phyloP scores from a whole-genome alignment of 2,113 vertebrate species.

The Sphyrna mokarran region DNA sequence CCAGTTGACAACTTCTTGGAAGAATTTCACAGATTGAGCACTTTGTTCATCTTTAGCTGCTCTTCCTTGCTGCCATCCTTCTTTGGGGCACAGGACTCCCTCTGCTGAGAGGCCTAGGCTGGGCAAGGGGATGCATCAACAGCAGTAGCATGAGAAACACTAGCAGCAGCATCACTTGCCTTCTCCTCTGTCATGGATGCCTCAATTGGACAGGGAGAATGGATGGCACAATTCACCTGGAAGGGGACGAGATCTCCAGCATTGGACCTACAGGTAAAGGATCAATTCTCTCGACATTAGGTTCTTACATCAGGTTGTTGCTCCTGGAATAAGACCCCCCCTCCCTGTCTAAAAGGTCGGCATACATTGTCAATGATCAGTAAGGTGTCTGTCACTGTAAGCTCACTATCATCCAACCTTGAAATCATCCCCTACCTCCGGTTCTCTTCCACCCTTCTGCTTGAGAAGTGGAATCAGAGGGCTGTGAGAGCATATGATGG shows the following conservation, averaged over 20 bases:
- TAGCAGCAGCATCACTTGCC: not conserved
- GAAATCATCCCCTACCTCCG: too few relatives aligned
- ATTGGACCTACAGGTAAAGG: not conserved
- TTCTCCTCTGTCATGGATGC: not conserved
- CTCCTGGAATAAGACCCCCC: not conserved
- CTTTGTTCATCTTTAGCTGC: not conserved
- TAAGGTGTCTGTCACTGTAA: not conserved
- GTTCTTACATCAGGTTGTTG: not conserved
- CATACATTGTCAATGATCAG: not conserved
- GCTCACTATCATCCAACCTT: too few relatives aligned
- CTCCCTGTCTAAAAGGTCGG: not conserved
- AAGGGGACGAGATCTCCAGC: not conserved
- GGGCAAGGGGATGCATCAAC: not conserved
- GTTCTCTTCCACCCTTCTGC: too few relatives aligned
- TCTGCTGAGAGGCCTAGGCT: not conserved
- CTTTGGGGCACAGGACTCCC: not conserved
- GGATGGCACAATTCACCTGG: not conserved
- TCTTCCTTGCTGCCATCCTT: not conserved
- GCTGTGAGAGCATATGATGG: too few relatives aligned
- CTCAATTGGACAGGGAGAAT: not conserved
- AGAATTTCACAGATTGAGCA: not conserved
- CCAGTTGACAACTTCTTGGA: not conserved
- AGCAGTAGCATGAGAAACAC: not conserved
- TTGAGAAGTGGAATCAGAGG: too few relatives aligned
- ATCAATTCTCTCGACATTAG: not conserved